phyloP scores from a whole-genome alignment of 2,113 vertebrate genomes.

The Corythoichthys intestinalis region DNA sequence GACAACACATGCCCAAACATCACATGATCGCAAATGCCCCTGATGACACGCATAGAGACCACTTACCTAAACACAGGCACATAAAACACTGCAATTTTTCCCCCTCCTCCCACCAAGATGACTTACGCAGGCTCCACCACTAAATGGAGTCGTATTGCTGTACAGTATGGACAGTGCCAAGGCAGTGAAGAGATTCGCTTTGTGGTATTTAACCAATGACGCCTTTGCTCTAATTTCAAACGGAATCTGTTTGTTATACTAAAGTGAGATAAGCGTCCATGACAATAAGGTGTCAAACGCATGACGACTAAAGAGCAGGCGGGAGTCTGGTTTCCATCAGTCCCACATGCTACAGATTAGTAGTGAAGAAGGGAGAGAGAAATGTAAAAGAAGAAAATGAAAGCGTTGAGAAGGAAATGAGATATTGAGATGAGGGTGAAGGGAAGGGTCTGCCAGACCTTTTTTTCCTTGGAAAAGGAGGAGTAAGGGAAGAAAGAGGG shows the following conservation, averaged over 20 bases:
- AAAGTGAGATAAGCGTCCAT: constrained; percentile 10
- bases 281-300: constrained; percentile 25
- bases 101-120: constrained; percentile 36
- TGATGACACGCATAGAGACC: constrained; percentile 9
- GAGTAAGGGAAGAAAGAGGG: constrained; percentile 18
- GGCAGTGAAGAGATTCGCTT: constrained; percentile 6
- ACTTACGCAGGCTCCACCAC: constrained; percentile 27
- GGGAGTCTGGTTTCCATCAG: constrained; percentile 66
- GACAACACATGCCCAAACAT: constrained; percentile 22
- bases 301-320: constrained; percentile 38
- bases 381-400: constrained; percentile 16
- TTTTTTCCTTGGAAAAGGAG: constrained; percentile 35
- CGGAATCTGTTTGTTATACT: constrained; percentile 1
- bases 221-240: not conserved
- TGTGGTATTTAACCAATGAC: not conserved
- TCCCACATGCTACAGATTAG: constrained; percentile 69
- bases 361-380: constrained; percentile 29
- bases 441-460: constrained; percentile 30
- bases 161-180: constrained; percentile 9
- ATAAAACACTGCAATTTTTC: constrained; percentile 14
- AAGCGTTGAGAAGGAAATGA: constrained; percentile 23
- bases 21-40: constrained; percentile 24
- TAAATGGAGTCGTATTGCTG: constrained; percentile 37
- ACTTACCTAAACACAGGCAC: constrained; percentile 42
- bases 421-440: constrained; percentile 11